Base-by-base conservation (phyloP, 37 sponge, comb jelly and placozoan species). In the Oopsacas minuta region DNA sequence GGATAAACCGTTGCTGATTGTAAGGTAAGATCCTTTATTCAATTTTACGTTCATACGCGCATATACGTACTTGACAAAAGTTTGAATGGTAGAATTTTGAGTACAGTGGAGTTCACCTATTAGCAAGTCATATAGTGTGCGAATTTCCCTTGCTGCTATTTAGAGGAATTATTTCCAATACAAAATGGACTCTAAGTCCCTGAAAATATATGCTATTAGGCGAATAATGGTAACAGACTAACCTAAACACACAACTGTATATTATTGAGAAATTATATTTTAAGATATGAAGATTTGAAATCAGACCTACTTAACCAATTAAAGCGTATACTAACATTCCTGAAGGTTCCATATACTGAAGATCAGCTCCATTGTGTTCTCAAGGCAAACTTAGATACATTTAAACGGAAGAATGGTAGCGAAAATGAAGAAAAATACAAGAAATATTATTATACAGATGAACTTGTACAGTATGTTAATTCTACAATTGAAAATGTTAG, bases 291-390 rank as follows among this genome's bases (percentile, higher is more conserved):
- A 61, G 75, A 61, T 61, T n/a, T 61, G 28, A 61, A 61, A n/a
- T 20, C 75, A 25, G 75, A 61, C 28, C 75, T 61, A 10, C 1
- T 34, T 61, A 25, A 10, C 28, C 75, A 90, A 52, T 38, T 90
- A 52, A 8, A 84, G 36, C 86, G 85, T 7, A 88, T 90, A 52
- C 86, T 90, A 0, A 32, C 52, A 0, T 90, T 90, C 37, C 53
- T 90, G 20, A 23, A 85, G 39, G 10, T 87, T n/a, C 35, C 36
- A 1, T 90, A 88, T 52, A 61, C 28, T 38, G 81, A 82, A 36
- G 32, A 38, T 15, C 87, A 90, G 37, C 36, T 90, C 17, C 17
- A 37, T 7, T 61, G 75, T 61, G 75, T 61, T n/a, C 75, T 61
- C 20, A n/a, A 61, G 3, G 28, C 28, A n/a, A n/a, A 61, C 20